Conservation (phyloP, 2,888 invertebrate species). For the Heliconius cydno region DNA sequence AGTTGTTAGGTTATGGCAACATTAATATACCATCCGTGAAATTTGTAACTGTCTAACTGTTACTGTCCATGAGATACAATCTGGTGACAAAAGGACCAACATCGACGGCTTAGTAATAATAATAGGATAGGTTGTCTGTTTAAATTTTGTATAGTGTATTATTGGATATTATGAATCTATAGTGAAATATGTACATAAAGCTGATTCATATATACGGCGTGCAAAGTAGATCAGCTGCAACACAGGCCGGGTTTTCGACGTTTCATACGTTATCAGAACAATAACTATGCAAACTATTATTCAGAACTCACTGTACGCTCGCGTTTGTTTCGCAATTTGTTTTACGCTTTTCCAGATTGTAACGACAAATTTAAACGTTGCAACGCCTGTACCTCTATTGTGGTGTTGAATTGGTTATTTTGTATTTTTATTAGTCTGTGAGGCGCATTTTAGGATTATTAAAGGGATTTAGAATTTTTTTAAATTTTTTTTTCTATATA, state of each 20-base stretch:
- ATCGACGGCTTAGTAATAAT: too few species aligned
- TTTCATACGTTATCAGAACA: constrained; percentile 40
- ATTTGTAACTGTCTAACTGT: too few species aligned
- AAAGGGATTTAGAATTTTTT: neutral
- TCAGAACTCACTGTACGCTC: constrained; percentile 40
- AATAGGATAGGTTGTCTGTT: neutral
- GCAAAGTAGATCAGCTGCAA: constrained; percentile 39
- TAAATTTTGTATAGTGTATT: neutral
- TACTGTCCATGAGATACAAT: too few species aligned
- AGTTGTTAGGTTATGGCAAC: too few species aligned
- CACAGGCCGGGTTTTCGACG: constrained; percentile 26
- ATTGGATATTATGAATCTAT: neutral
- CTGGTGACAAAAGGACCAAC: too few species aligned
- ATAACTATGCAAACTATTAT: constrained; percentile 46
- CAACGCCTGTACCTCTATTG: constrained; percentile 34
- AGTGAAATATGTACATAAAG: neutral
- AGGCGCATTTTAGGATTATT: neutral
- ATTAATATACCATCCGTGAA: too few species aligned
- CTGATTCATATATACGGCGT: constrained; percentile 19
- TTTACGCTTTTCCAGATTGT: constrained; percentile 38
- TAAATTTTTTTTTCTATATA: too few species aligned
- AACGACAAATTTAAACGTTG: constrained; percentile 31
- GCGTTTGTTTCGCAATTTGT: constrained; percentile 46
- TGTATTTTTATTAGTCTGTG: neutral
- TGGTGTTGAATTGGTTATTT: constrained; percentile 19